Evolutionary conservation across 2,888 invertebrate species (phyloP), one percentile per base, ranked within the genome.

Genomic region (Malachius bipustulatus): DNA sequence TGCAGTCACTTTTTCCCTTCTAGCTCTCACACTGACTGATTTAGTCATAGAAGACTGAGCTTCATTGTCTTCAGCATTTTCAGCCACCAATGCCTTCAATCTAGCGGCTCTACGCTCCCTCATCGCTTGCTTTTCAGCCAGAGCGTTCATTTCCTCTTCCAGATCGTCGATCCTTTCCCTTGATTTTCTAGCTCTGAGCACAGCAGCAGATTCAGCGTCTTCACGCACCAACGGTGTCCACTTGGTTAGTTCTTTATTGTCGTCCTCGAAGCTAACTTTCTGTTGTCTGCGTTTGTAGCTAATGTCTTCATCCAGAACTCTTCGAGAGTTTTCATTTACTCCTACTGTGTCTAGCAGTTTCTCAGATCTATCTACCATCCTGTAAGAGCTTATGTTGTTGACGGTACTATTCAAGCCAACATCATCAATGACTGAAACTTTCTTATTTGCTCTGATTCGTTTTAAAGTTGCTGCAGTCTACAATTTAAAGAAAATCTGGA

Each of bases 131-230:
- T 75, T 71, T 51, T 81, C 79, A 11, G 66, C 73, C 39, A 82
- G 61, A 46, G 76, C 77, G 27, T 75, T 70, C 77, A 82, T 81
- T 59, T 84, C 83, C 32, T 74, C 74, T 51, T 83, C 82, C 28
- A 84, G 63, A 50, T 82, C 82, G 24, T 69, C 69, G 11, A 83
- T 63, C 31, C 82, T 71, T 6, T 78, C 78, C 43, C 77, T 70
- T 2, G 58, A 49, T 36, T 70, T 72, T 47, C 71, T 73, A 1
- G 81, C 82, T 32, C 83, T 60, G 30, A 69, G 65, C 12, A 70
- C 69, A 0, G 82, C 81, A 0, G 73, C 73, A 40, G 65, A 69
- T 40, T 66, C 65, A 4, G 66, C 66, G 11, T 58, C 55, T 30
- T 68, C 69, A 4, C 45, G 38, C 11, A 55, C 47, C 9, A 78